phyloP scores from a whole-genome alignment of 1,140 invertebrate genomes.

The Macrobrachium rosenbergii region DNA sequence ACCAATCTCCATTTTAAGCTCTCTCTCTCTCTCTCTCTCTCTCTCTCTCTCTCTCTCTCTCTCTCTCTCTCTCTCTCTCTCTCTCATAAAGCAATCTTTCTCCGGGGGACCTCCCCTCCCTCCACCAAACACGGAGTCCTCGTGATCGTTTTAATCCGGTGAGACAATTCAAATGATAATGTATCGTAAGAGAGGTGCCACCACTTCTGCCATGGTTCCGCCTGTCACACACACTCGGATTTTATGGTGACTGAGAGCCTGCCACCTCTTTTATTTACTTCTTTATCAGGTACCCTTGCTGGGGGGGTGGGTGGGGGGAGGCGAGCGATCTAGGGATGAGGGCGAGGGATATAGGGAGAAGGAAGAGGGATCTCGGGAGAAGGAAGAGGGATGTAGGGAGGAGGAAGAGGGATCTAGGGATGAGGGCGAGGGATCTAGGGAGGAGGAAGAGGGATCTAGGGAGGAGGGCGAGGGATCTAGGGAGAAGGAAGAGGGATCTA shows the following conservation, averaged over 20 bases:
- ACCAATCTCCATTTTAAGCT: neutral
- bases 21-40: slow-evolving; percentile 34
- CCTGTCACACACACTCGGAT: slow-evolving; percentile 47
- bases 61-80: neutral
- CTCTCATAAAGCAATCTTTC: neutral
- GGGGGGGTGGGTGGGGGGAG: neutral
- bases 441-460: no score
- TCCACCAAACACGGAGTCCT: neutral
- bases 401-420: no score
- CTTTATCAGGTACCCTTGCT: slow-evolving; percentile 7
- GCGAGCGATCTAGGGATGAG: no score
- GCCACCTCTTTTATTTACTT: slow-evolving; percentile 19
- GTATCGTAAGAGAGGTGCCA: slow-evolving; percentile 42
- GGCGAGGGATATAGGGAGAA: neutral
- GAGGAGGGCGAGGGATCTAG: neutral
- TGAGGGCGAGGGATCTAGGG: no score
- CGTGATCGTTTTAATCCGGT: slow-evolving; percentile 41
- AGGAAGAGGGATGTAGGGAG: neutral
- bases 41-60: slow-evolving; percentile 32
- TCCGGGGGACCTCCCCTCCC: neutral
- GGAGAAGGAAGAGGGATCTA: no score
- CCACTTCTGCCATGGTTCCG: slow-evolving; percentile 27
- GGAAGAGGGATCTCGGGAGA: neutral
- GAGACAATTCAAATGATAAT: slow-evolving; percentile 61
- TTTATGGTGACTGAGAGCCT: slow-evolving; percentile 50